Conservation (phyloP, 2,113 vertebrate species). For the Pseudopipra pipra region DNA sequence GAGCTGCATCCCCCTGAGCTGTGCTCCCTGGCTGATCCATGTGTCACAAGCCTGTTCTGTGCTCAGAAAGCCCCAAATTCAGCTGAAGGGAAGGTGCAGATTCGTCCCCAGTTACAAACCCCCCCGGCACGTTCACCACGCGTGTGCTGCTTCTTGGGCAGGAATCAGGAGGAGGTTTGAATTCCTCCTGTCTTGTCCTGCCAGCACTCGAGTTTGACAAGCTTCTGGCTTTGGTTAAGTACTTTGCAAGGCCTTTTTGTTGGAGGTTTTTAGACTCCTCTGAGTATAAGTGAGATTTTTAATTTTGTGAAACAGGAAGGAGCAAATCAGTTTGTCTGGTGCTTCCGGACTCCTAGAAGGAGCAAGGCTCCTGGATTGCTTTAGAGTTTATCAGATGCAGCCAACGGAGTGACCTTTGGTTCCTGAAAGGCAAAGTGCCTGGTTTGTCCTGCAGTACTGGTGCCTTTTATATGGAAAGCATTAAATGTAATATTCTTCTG, state of each 20-base stretch:
- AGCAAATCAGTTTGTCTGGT: slow-evolving; percentile 76
- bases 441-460: slow-evolving; percentile 1
- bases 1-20: neutral
- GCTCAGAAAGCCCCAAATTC: neutral
- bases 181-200: slow-evolving; percentile 58
- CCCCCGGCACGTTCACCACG: neutral
- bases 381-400: slow-evolving; percentile 77
- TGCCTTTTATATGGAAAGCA: slow-evolving; percentile 48
- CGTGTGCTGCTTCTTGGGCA: neutral
- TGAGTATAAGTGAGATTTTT: slow-evolving; percentile 77
- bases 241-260: slow-evolving; percentile 66
- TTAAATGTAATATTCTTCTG: slow-evolving; percentile 19
- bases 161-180: neutral
- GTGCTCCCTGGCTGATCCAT: fast-evolving
- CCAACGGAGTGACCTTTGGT: slow-evolving; percentile 74
- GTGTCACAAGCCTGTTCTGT: neutral
- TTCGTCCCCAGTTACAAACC: neutral
- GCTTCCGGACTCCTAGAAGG: slow-evolving; percentile 71
- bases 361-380: slow-evolving; percentile 66
- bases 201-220: slow-evolving; percentile 12
- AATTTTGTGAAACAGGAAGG: slow-evolving; percentile 78
- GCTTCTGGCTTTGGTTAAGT: slow-evolving; percentile 81
- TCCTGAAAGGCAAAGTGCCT: slow-evolving; percentile 57
- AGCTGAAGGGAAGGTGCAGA: neutral
- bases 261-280: slow-evolving; percentile 64